Conservation (phyloP, 2,888 invertebrate species). For the Protodeltote pygarga region DNA sequence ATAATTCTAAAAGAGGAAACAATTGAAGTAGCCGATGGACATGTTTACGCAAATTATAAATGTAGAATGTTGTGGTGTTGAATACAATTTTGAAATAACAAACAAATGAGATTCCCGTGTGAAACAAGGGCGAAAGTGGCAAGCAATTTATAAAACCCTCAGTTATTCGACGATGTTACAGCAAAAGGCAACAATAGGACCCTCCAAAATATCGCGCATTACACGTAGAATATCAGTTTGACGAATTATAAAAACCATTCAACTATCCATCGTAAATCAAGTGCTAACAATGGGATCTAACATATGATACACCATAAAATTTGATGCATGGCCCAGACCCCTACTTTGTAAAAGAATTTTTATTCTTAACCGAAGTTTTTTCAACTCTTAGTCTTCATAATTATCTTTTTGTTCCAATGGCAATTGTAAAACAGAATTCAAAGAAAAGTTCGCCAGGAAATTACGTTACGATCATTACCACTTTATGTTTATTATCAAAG, state of each 20-base stretch:
- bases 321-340: constrained; percentile 23
- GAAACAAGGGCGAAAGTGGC: constrained; percentile 20
- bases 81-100: neutral
- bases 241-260: constrained; percentile 73
- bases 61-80: too few relatives aligned
- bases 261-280: constrained; percentile 62
- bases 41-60: constrained; percentile 19
- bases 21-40: constrained; percentile 33
- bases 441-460: constrained; percentile 19
- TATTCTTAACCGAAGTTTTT: constrained; percentile 10
- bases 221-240: constrained; percentile 64
- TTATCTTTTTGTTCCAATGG: constrained; percentile 18
- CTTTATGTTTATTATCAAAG: constrained; percentile 15
- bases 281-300: constrained; percentile 52
- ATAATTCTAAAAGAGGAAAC: constrained; percentile 31
- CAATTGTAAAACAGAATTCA: constrained; percentile 22
- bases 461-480: constrained; percentile 18
- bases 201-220: constrained; percentile 45
- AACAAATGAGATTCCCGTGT: constrained; percentile 16
- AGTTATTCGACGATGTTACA: constrained; percentile 37
- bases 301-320: constrained; percentile 32
- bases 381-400: constrained; percentile 6
- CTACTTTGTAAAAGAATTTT: constrained; percentile 19
- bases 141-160: constrained; percentile 18
- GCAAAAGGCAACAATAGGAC: constrained; percentile 43